Evolutionary conservation across 2,797 vertebrate species (phyloP), one percentile per base, ranked within the genome.

Genomic region (Schizothorax lantsangensis): DNA sequence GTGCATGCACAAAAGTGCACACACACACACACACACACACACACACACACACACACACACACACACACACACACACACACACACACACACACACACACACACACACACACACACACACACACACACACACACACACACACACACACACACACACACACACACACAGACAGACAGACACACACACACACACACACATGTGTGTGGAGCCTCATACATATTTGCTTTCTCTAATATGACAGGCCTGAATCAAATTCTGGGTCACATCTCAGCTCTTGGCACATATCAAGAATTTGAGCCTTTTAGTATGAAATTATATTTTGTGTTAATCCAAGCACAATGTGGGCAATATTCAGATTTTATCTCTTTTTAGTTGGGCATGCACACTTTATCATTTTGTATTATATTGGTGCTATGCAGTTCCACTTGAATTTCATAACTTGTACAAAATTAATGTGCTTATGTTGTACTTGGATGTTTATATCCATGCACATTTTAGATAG

Each of bases 161-260:
- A 49, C 57, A 86, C 49, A 49, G n/a, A n/a, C n/a, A n/a, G n/a
- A n/a, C n/a, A n/a, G n/a, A 71, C 83, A 71, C 33, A 5, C 47
- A 2, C 52, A 57, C 19, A 57, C 47, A 49, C 57, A 86, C 49
- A 49, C 73, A 21, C 77, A 85, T 71, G 72, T 23, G 66, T n/a
- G 33, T 26, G 7, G 80, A 83, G 49, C 26, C 64, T 59, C 52
- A 38, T 71, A 79, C 68, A 74, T 74, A 54, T 74, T 71, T 72
- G 78, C 30, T 71, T 86, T 86, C 83, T 84, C 52, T 84, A 62
- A 84, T 77, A 45, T 66, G 83, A 84, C 83, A 77, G 57, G 54
- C 57, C 72, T 66, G 72, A 75, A 77, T 84, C 30, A 47, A 43
- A 43, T 73, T 52, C 57, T 43, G 72, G 72, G 57, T 84, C 57